Base-by-base conservation (phyloP, 1,140 invertebrate species). In the Drosophila persimilis region DNA sequence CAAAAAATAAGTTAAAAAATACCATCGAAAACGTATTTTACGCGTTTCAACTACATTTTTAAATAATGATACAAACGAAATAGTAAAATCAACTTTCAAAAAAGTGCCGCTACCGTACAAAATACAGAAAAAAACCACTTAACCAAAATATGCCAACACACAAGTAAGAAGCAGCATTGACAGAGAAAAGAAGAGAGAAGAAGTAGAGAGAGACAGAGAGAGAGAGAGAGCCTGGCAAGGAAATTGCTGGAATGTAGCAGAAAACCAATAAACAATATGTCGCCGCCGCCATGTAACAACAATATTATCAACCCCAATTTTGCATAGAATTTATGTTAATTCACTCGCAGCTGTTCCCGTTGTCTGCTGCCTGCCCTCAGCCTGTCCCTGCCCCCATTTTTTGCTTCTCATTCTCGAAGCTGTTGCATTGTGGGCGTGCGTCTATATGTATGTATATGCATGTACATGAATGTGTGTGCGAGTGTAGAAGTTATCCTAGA, bases 221-320 rank as follows among this genome's bases (percentile, higher is more conserved):
- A 56, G 46, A 56, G 52, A 54, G 51, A 66, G 51, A 60, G 66
- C 44, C 66, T 66, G 8, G 15, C 64, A 55, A 55, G 39, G 57
- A 77, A 88, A 65, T 88, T 71, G 72, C 67, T 80, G 80, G 80
- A 83, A 84, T 85, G 80, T 74, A 67, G 72, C 55, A 67, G 54
- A 65, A 81, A 73, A 74, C 71, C 44, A 17, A 59, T 70, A 46
- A 84, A 80, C 72, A 77, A 73, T 61, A 74, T 75, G 52, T 62
- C 47, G 66, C 73, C 73, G 60, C 50, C 53, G 7, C 51, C 64
- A 62, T 56, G 62, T 60, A 69, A 69, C 54, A 83, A 53, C 44
- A 71, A 69, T 35, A 73, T 66, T 66, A 77, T 60, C 66, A 63
- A 77, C 59, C 73, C 79, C 60, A 56, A 62, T 63, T 77, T 56